phyloP scores from a whole-genome alignment of 64 coral and sea anemone species.

The Montipora capricornis region DNA sequence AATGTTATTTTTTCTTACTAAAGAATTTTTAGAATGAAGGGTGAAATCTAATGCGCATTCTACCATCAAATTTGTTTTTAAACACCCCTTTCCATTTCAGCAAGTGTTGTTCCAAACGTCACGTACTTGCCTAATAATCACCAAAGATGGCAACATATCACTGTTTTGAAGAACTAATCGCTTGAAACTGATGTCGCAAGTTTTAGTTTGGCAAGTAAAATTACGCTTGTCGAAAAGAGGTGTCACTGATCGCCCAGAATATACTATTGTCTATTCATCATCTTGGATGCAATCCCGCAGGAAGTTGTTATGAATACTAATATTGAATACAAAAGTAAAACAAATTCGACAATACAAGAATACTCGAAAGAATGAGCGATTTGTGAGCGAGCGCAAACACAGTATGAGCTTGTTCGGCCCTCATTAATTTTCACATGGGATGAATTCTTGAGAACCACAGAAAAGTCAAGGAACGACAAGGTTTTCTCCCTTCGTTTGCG shows the following conservation, averaged over 20 bases:
- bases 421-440: not conserved
- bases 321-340: slow-evolving; percentile 44
- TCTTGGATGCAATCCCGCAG: slow-evolving; percentile 2
- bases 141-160: not conserved
- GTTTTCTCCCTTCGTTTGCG: not conserved
- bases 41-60: not conserved
- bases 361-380: slow-evolving; percentile 9
- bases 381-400: not conserved
- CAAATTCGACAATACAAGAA: slow-evolving; percentile 36
- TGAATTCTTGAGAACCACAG: not conserved
- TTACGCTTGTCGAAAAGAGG: not conserved
- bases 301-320: slow-evolving; percentile 60
- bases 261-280: not conserved
- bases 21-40: slow-evolving; percentile 16
- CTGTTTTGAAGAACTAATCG: not conserved
- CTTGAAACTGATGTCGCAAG: not conserved
- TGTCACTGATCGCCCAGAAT: not conserved
- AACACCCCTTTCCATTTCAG: not conserved
- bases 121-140: not conserved
- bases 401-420: slow-evolving; percentile 5
- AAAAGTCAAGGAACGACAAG: too few species aligned
- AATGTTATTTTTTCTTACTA: not conserved
- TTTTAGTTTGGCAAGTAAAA: not conserved
- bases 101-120: not conserved
- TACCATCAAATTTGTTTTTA: slow-evolving; percentile 27